Evolutionary conservation across 2,888 invertebrate species (phyloP), one percentile per base, ranked within the genome.

Genomic region (Rutpela maculata): DNA sequence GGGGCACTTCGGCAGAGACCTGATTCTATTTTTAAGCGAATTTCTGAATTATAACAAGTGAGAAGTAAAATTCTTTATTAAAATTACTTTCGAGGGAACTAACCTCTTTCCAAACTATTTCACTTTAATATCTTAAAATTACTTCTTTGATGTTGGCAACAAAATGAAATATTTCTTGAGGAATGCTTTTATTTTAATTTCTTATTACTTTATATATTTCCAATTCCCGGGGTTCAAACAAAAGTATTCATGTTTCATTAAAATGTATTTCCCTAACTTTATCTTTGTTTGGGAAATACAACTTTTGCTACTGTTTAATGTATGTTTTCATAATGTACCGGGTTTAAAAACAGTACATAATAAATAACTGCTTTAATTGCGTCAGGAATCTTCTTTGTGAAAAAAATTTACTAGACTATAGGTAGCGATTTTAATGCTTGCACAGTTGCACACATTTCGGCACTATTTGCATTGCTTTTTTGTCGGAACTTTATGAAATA

Each of bases 81-180:
- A 50, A n/a, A 63, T 63, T 63, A 63, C 35, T 31, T 63, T 9
- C n/a, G 22, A 22, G 35, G 63, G 35, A 63, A 63, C 17, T 63
- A 22, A 63, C 6, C 17, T 26, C 18, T 11, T 69, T 18, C 5
- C 43, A n/a, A 69, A 69, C 69, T 69, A 69, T 69, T 59, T 11
- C 69, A 69, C 57, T 69, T 69, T 69, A 69, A 69, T 69, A 56
- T 68, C 55, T 18, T 22, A 50, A 55, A 69, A 19, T 57, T 35
- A 15, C 6, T 59, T 38, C 69, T 69, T 69, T 69, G 69, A 69
- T 59, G 69, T 69, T 15, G 56, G 38, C 10, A 59, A 9, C 18
- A 56, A 59, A 69, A 69, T 69, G 69, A 59, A 57, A 31, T 59
- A 69, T 56, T 59, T 67, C 26, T 9, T 35, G 15, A 15, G 35